phyloP scores from a whole-genome alignment of 2,113 vertebrate species.

The Esox niger region DNA sequence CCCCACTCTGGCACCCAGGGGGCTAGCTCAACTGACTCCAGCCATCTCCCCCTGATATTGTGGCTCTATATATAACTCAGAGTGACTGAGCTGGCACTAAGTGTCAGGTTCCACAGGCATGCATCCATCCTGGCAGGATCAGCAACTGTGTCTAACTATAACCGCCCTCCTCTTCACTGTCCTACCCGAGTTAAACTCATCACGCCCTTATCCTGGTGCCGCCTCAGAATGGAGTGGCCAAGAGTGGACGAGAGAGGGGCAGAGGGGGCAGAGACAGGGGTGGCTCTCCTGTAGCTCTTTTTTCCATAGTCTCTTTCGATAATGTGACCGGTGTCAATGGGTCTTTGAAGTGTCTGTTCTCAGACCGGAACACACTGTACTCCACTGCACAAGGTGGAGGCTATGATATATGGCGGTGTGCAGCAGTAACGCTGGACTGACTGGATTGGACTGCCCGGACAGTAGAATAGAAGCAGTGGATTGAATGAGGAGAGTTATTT shows the following conservation, averaged over 20 bases:
- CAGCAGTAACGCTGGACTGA: too few species aligned
- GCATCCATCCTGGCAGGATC: slow-evolving; percentile 66
- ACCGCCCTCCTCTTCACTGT: slow-evolving; percentile 60
- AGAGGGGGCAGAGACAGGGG: slow-evolving; percentile 32
- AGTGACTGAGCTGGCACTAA: slow-evolving; percentile 70
- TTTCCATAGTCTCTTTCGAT: slow-evolving; percentile 50
- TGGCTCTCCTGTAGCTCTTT: slow-evolving; percentile 42
- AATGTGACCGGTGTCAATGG: slow-evolving; percentile 40
- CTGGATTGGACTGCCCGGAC: slow-evolving; percentile 30
- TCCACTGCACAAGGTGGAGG: neutral
- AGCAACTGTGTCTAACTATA: slow-evolving; percentile 84
- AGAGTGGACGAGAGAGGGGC: slow-evolving; percentile 23
- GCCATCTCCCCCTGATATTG: slow-evolving; percentile 64
- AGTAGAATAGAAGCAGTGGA: slow-evolving; percentile 13
- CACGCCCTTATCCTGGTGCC: slow-evolving; percentile 46
- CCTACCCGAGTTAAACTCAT: slow-evolving; percentile 52
- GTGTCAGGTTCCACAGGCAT: slow-evolving; percentile 78
- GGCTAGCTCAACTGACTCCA: slow-evolving; percentile 40
- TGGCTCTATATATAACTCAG: slow-evolving; percentile 80
- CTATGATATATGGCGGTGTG: too few species aligned
- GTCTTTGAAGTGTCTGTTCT: slow-evolving; percentile 38
- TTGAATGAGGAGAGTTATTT: slow-evolving; percentile 44
- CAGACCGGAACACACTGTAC: slow-evolving; percentile 1
- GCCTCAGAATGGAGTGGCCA: slow-evolving; percentile 16
- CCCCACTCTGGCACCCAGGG: slow-evolving; percentile 19